Conservation (phyloP, 2,797 vertebrate species). For the Sebastes elongatus region DNA sequence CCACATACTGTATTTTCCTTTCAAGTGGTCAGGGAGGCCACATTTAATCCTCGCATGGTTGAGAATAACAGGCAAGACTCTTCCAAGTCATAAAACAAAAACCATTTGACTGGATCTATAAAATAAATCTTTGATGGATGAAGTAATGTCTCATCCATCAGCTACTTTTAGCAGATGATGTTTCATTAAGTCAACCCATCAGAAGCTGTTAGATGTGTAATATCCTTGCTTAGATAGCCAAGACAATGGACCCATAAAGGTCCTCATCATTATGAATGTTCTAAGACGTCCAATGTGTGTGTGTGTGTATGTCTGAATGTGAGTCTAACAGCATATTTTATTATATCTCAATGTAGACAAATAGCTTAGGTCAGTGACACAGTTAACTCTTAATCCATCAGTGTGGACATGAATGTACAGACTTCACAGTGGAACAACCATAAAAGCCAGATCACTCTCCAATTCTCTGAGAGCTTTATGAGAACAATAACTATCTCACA, state of each 20-base stretch:
- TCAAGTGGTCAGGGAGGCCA: constrained; percentile 38
- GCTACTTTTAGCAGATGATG: constrained; percentile 46
- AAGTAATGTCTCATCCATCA: constrained; percentile 60
- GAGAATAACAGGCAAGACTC: constrained; percentile 14
- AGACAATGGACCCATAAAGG: constrained; percentile 18
- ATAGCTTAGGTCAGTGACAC: constrained; percentile 28
- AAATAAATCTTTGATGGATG: constrained; percentile 51
- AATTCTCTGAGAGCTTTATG: constrained; percentile 63
- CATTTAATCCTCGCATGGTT: constrained; percentile 6
- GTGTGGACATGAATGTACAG: constrained; percentile 46
- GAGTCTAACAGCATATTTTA: constrained; percentile 27
- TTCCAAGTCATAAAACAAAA: constrained; percentile 21
- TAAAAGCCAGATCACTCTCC: constrained; percentile 61
- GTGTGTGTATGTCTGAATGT: background rate
- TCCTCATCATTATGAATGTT: constrained; percentile 17
- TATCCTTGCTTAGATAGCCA: background rate
- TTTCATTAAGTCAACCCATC: constrained; percentile 29
- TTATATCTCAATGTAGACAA: constrained; percentile 27
- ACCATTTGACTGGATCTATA: constrained; percentile 25
- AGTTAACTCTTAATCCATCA: constrained; percentile 48
- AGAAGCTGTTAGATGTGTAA: constrained; percentile 30
- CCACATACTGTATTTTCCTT: background rate
- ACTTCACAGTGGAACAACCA: constrained; percentile 58
- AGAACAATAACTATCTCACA: constrained; percentile 55
- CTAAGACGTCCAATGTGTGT: background rate